These are phyloP conservation scores for Mimachlamys varia DNA, from an alignment of 2,888 invertebrate species.

Conservation along the genomic window DNA sequence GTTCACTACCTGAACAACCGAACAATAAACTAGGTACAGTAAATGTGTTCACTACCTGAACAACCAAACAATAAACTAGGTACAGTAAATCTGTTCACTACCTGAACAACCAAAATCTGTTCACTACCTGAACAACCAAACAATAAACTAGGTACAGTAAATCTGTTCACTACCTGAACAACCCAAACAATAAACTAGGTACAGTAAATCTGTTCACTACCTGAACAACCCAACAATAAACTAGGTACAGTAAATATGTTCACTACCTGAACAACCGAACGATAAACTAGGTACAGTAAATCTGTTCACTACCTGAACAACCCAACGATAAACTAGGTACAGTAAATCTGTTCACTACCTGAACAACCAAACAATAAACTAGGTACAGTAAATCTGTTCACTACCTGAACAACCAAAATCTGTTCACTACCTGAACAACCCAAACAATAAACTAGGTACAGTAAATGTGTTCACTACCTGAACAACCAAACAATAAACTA, in stretches of 20 bases:
- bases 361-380: background rate
- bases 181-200: background rate
- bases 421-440: conserved; percentile 65
- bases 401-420: too few species aligned
- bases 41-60: conserved; percentile 27
- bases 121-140: conserved; percentile 60
- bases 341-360: conserved; percentile 64
- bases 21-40: background rate
- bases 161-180: conserved; percentile 65
- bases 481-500: background rate
- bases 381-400: background rate
- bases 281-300: too few species aligned
- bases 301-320: conserved; percentile 65
- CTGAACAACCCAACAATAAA: conserved; percentile 41
- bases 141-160: background rate
- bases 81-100: background rate
- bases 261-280: conserved; percentile 36
- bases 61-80: background rate
- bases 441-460: too few species aligned
- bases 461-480: conserved; percentile 25
- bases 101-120: too few species aligned
- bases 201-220: conserved; percentile 64
- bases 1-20: conserved; percentile 63
- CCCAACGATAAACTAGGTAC: too few species aligned
- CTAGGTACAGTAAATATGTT: background rate